A percentile compares a stretch with the other conserved stretches of the same genome.
These are phyloP conservation scores for Pungitius pungitius DNA, from an alignment of 2,113 vertebrate genomes.

Conservation along the genomic window DNA sequence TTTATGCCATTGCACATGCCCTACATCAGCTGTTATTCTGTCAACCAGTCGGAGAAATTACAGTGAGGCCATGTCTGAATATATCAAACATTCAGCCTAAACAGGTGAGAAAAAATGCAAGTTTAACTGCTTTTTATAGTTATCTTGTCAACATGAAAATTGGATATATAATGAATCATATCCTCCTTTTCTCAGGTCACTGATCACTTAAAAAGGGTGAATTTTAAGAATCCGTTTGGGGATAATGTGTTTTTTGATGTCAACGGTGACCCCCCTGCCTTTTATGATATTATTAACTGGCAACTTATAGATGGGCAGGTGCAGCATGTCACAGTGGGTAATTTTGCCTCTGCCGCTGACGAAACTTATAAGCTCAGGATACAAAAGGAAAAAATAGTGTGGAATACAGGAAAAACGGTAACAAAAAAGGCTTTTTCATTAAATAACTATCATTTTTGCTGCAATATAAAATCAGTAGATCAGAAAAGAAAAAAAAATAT, in stretches of 20 bases:
- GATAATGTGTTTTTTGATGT: slow-evolving; percentile 77
- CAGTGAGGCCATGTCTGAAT: slow-evolving; percentile 61
- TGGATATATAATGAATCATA: too few species aligned
- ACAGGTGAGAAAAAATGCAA: slow-evolving; percentile 62
- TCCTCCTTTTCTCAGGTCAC: slow-evolving; percentile 64
- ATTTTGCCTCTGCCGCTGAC: slow-evolving; percentile 64
- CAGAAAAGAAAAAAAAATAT: too few species aligned
- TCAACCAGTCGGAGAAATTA: slow-evolving; percentile 30
- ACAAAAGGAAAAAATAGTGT: slow-evolving; percentile 70
- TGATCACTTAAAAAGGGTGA: slow-evolving; percentile 66
- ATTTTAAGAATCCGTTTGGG: slow-evolving; percentile 74
- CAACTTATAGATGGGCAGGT: slow-evolving; percentile 76
- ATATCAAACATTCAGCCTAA: slow-evolving; percentile 69
- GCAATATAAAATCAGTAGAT: background rate
- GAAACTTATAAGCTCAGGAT: slow-evolving; percentile 67
- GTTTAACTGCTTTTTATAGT: background rate
- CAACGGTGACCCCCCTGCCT: slow-evolving; percentile 77
- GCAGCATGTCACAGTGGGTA: slow-evolving; percentile 76
- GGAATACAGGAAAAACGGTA: slow-evolving; percentile 73
- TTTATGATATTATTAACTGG: slow-evolving; percentile 83
- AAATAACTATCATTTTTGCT: background rate
- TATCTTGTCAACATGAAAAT: background rate
- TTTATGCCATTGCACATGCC: slow-evolving; percentile 79
- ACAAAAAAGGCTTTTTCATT: background rate
- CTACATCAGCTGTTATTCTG: slow-evolving; percentile 78